Base-by-base conservation (phyloP, 2,797 vertebrate species). In the Phataginus tetradactyla region DNA sequence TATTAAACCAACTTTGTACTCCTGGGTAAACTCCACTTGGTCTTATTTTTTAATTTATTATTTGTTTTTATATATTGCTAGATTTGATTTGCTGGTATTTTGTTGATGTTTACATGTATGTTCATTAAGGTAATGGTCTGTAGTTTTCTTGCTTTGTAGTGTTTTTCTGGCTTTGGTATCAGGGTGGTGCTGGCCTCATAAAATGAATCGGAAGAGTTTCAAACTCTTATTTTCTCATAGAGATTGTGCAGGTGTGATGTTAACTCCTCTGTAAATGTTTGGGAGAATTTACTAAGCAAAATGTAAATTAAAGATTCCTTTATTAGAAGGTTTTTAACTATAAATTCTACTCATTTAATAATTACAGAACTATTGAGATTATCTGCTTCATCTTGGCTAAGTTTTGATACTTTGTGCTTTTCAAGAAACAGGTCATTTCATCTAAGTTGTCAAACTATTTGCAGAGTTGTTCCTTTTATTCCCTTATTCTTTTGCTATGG, bases 301-400 rank as follows among this genome's bases (percentile, higher is more conserved):
- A 68, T 57, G 10, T 61, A 64, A 3, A 34, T 29, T 78, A 7
- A 15, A 61, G 14, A 59, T 51, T 68, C 83, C 59, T 75, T 83
- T 59, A 49, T 39, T 53, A 13, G 64, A 69, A 78, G 29, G 15
- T 74, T 92, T 45, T 64, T 87, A 90, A 95, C 34, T 61, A 95
- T 17, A 91, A 87, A 78, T 81, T 74, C 21, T 74, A 80, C 61
- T 91, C 61, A 85, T 29, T 88, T 89, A 92, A 71, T 49, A 39
- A 77, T 55, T 95, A 71, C 11, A 86, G 34, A 86, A 85, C 13
- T 81, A 74, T 13, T 85, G 25, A n/a, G n/a, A 29, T 61, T 53
- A 74, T 63, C 21, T 45, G 69, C 59, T 53, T 88, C 8, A 61
- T 55, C 61, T 75, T 80, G 74, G 45, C 51, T 57, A 92, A 91